A percentile compares a stretch with the other conserved stretches of the same genome.
These are phyloP conservation scores for Lycocerus yunnanus DNA, from an alignment of 2,888 invertebrate genomes.

Conservation along the genomic window DNA sequence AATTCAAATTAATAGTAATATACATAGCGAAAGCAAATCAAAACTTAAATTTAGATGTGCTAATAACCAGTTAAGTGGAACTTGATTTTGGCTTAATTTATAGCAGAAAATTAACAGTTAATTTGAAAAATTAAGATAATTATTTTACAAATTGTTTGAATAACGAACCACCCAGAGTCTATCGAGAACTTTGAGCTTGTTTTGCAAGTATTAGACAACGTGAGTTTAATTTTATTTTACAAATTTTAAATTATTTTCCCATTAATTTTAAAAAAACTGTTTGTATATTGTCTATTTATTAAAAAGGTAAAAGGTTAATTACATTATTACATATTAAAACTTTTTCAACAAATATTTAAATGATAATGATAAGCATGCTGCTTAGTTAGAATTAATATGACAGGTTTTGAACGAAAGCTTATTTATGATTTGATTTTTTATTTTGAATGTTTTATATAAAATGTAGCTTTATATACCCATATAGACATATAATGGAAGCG, in stretches of 20 bases:
- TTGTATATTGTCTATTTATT: background rate
- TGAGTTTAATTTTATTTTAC: background rate
- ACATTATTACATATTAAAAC: background rate
- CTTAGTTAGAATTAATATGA: background rate
- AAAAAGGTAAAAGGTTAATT: background rate
- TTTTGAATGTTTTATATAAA: background rate
- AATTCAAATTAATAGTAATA: too few species aligned
- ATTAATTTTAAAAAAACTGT: background rate
- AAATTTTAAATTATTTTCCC: background rate
- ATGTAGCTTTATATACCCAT: background rate
- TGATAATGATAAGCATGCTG: background rate
- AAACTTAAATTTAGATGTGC: background rate
- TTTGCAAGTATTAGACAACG: background rate
- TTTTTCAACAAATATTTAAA: background rate
- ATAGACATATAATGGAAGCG: background rate
- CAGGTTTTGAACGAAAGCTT: background rate
- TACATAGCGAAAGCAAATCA: background rate
- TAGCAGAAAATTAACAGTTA: background rate
- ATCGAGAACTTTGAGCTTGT: background rate
- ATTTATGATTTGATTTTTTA: background rate
- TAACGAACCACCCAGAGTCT: background rate
- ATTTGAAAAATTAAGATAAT: background rate
- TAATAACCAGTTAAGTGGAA: background rate
- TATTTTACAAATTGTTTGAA: background rate
- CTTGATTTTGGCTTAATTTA: background rate